These are phyloP conservation scores for Hippasteria phrygiana DNA, from an alignment of 53 echinoderm and acorn worm genomes.

Conservation along the genomic window DNA sequence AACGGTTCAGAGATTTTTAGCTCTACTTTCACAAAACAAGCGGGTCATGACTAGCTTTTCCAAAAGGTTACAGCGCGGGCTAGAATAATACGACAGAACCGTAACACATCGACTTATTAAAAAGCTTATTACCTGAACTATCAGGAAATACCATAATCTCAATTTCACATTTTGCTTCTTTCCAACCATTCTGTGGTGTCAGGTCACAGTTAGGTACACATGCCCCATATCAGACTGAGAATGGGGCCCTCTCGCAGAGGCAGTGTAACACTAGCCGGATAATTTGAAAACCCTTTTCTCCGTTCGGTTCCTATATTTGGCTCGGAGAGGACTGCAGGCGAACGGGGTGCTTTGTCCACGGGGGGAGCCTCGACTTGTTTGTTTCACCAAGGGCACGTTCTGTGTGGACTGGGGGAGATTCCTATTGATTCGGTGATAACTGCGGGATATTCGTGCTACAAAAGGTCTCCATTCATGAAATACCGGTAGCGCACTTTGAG, in stretches of 20 bases:
- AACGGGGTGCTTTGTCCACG: background rate
- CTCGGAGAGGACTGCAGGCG: background rate
- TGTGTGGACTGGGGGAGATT: background rate
- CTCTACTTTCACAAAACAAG: no score
- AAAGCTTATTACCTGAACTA: no score
- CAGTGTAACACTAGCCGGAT: constrained; percentile 24
- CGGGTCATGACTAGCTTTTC: no score
- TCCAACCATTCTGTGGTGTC: no score
- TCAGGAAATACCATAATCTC: no score
- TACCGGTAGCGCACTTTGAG: constrained; percentile 15
- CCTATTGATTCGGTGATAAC: constrained; percentile 14
- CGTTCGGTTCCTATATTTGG: background rate
- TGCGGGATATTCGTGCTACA: constrained; percentile 8
- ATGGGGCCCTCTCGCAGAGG: background rate
- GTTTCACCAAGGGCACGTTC: background rate
- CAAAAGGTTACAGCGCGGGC: no score
- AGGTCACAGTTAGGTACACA: no score
- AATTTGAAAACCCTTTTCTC: constrained; percentile 25
- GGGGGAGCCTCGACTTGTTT: no score
- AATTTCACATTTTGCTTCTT: no score
- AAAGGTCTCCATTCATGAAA: constrained; percentile 16
- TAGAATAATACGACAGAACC: no score
- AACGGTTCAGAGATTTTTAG: no score
- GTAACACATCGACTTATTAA: no score
- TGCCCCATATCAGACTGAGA: background rate